Evolutionary conservation across 2,797 vertebrate species (phyloP).

Genomic region (Prionace glauca): DNA sequence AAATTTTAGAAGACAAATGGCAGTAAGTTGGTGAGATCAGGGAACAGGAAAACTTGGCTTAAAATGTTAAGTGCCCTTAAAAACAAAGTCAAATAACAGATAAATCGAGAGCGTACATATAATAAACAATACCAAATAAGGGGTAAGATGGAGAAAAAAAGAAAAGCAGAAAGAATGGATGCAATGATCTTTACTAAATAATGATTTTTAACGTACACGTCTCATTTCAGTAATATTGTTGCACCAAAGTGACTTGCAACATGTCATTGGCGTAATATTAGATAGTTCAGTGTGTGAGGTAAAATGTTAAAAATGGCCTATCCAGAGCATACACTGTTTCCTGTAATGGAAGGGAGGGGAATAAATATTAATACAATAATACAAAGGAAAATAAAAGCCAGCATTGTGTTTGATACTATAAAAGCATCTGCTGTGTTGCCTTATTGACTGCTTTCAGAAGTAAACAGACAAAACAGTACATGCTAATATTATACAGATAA

Average conservation of each 20-base stretch:
- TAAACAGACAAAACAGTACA: not conserved
- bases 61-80: not conserved
- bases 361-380: slow-evolving; percentile 23
- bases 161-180: not conserved
- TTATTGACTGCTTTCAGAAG: not conserved
- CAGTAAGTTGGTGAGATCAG: not conserved
- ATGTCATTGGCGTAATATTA: not conserved
- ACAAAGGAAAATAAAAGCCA: not conserved
- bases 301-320: not conserved
- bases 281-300: not conserved
- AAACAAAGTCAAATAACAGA: not conserved
- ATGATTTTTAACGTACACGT: not conserved
- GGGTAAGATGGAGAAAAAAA: not conserved
- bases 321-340: not conserved
- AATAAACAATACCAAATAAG: not conserved
- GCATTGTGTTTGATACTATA: not conserved
- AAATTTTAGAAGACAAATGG: not conserved
- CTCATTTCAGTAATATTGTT: not conserved
- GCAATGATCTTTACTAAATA: not conserved
- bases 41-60: not conserved
- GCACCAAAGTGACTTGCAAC: not conserved
- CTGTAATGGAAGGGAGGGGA: not conserved
- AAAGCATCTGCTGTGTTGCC: not conserved
- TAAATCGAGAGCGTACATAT: not conserved
- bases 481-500: not conserved